Evolutionary conservation across 2,888 invertebrate species (phyloP), one percentile per base, ranked within the genome.

Genomic region (Eustalomyia histrio): DNA sequence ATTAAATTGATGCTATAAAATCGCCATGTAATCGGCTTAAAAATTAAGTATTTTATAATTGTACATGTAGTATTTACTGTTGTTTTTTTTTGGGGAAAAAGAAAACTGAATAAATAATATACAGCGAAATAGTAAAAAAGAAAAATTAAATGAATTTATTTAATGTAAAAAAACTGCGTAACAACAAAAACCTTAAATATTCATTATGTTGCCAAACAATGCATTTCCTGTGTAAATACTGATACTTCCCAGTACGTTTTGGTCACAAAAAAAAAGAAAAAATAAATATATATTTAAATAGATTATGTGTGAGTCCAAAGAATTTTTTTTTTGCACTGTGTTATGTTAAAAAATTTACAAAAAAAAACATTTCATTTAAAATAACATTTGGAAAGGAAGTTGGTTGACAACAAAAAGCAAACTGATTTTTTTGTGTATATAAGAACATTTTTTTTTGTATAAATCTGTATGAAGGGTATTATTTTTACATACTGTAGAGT

Each of bases 141-240:
- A 47, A 47, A 47, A 47, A 47, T 47, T 47, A 6, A n/a, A 47
- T 47, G n/a, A 47, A 29, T 29, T 29, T n/a, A 47, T 47, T 39
- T n/a, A 47, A 47, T 47, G 14, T 35, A 12, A 55, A 53, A n/a
- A 43, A 74, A 35, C 39, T 47, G 43, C 35, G 60, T 53, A 35
- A 67, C 67, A 53, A n/a, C 1, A 67, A 53, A 61, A 16, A 16
- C 12, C 39, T 76, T 68, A 68, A 80, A 72, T 80, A 72, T 72
- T 67, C 76, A 68, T 76, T 72, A 72, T 72, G 61, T 14, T 63
- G 68, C 53, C 63, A 58, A 64, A 68, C 72, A 80, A 58, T 76
- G 64, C 64, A 80, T 72, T 76, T 68, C 72, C 72, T 61, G 68
- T 76, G 63, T 73, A 76, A 67, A 63, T 47, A 75, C 61, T 63